A percentile compares a stretch with the other conserved stretches of the same genome.
phyloP scores from a whole-genome alignment of 2,113 vertebrate genomes.

The Takifugu flavidus region DNA sequence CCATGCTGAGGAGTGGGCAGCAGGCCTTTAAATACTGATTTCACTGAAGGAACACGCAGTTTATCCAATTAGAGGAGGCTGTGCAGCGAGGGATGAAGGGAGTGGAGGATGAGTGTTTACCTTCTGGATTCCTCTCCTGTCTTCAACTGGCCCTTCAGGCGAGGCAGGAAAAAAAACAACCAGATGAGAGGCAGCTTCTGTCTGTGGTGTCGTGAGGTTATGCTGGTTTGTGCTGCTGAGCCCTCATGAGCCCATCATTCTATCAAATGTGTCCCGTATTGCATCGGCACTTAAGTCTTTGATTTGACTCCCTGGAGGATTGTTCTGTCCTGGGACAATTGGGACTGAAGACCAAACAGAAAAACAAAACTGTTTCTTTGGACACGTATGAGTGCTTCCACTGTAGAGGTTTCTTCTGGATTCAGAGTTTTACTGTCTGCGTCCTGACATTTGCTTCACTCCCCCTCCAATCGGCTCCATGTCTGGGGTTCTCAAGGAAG shows the following conservation, averaged over 20 bases:
- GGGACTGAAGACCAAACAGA: not conserved
- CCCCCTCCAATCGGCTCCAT: slow-evolving; percentile 33
- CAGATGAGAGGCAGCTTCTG: not conserved
- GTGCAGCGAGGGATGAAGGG: slow-evolving; percentile 20
- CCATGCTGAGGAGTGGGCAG: too few relatives aligned
- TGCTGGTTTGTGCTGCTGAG: not conserved
- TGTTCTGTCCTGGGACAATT: not conserved
- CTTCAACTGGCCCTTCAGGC: slow-evolving; percentile 12
- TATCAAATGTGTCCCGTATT: too few relatives aligned
- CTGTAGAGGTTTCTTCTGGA: not conserved
- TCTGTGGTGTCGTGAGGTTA: not conserved
- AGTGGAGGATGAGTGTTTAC: slow-evolving; percentile 47
- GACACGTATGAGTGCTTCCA: not conserved
- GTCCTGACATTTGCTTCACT: slow-evolving; percentile 36
- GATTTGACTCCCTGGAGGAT: not conserved
- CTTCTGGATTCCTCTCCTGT: slow-evolving; percentile 29
- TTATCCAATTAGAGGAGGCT: slow-evolving; percentile 45
- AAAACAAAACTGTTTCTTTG: not conserved
- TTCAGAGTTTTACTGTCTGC: not conserved
- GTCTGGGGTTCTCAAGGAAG: slow-evolving; percentile 27
- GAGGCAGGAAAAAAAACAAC: not conserved
- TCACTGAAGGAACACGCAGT: slow-evolving; percentile 29
- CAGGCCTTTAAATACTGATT: slow-evolving; percentile 18
- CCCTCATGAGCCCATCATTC: not conserved
- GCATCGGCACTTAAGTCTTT: not conserved